Evolutionary conservation across 1,140 invertebrate species (phyloP), one percentile per base, ranked within the genome.

Genomic region (Neelides sp.): DNA sequence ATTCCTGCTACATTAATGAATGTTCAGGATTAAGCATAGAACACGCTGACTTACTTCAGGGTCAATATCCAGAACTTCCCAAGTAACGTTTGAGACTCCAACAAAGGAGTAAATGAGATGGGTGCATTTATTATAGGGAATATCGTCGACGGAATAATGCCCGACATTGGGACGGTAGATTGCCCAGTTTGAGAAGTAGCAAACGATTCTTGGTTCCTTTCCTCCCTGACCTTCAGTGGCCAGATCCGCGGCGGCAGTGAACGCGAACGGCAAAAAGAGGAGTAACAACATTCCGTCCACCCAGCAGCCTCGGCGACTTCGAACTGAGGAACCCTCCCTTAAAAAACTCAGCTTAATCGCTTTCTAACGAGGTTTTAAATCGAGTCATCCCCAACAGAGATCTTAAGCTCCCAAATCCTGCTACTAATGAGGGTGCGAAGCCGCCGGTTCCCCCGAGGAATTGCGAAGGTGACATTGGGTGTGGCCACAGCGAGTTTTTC

Each of bases 171-270:
- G 62, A 28, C 67, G 48, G 36, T 65, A 62, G n/a, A 56, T 44
- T 3, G 66, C 67, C 67, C 67, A 68, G 24, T 48, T 55, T 8
- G 37, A 39, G 19, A 39, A 91, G 71, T 91, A 91, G 62, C 85
- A 91, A 23, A 85, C 81, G 41, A 86, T 74, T 64, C 80, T 75
- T 10, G 77, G 73, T 58, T 65, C 62, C 26, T 66, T 63, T 50
- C 48, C 66, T 10, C 39, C 55, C 27, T 50, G 37, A 1, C 55
- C 55, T 26, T 43, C 27, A 37, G 36, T 41, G 13, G 27, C 4
- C 12, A 17, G 41, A 30, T 52, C 50, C 3, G 30, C 32, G 3
- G n/a, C n/a, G 28, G 13, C 4, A 36, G 3, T 3, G 3, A 4
- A 28, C 28, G 45, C 13, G 19, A 12, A 4, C 30, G 36, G 22